These are phyloP conservation scores for Daktulosphaira vitifoliae DNA, from an alignment of 1,140 invertebrate genomes.

Conservation along the genomic window DNA sequence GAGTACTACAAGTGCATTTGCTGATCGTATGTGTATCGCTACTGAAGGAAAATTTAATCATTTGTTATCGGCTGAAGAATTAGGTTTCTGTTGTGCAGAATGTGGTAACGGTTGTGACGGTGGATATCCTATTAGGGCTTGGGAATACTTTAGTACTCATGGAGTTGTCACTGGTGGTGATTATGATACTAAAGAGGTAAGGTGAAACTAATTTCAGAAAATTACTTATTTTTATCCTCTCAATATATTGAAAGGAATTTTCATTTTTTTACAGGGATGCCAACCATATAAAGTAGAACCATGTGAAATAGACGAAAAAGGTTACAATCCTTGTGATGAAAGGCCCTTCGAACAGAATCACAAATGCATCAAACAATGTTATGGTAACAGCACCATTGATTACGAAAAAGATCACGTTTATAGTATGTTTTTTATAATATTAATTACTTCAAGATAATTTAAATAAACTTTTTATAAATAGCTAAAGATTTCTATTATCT, in stretches of 20 bases:
- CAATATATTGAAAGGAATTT: too few species aligned
- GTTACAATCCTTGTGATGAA: too few species aligned
- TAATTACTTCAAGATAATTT: too few species aligned
- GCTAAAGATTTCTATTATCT: slow-evolving; percentile 11
- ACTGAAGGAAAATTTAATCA: slow-evolving; percentile 48
- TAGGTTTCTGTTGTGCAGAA: slow-evolving; percentile 51
- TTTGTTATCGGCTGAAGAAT: slow-evolving; percentile 55
- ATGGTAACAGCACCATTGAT: background rate
- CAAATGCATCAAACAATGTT: background rate
- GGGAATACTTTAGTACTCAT: slow-evolving; percentile 49
- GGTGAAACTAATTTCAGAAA: too few species aligned
- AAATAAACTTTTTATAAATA: background rate
- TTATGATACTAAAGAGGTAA: slow-evolving; percentile 46
- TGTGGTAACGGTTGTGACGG: slow-evolving; percentile 61
- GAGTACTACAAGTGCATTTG: slow-evolving; percentile 48
- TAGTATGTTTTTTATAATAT: background rate
- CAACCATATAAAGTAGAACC: background rate
- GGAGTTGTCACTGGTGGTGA: slow-evolving; percentile 55
- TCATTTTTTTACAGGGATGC: background rate
- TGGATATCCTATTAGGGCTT: slow-evolving; percentile 52
- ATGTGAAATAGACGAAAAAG: background rate
- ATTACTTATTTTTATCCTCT: too few species aligned
- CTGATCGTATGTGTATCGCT: slow-evolving; percentile 59
- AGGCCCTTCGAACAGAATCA: slow-evolving; percentile 4
- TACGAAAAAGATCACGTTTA: background rate